A percentile compares a stretch with the other conserved stretches of the same genome.
Conservation (phyloP, 2,797 vertebrate species). For the Channallabes apus region DNA sequence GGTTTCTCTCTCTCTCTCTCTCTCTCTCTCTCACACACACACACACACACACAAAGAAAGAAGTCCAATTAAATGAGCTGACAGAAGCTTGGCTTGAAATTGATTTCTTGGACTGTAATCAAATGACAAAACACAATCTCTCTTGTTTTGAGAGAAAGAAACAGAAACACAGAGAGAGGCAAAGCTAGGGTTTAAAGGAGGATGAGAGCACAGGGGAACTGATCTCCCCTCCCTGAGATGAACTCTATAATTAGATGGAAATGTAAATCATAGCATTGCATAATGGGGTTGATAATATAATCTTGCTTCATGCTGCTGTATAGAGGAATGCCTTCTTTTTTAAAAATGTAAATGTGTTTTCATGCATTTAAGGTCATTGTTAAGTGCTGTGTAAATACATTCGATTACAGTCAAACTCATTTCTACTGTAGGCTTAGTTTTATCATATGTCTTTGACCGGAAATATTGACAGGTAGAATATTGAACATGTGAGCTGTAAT, state of each 20-base stretch:
- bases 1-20: background rate
- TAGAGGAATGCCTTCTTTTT: background rate
- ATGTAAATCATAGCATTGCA: constrained; percentile 21
- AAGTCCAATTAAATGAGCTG: constrained; percentile 44
- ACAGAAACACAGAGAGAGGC: background rate
- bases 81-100: constrained; percentile 46
- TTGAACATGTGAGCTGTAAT: background rate
- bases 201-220: background rate
- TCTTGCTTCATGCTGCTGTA: background rate
- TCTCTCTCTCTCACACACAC: background rate
- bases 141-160: background rate
- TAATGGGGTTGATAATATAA: background rate
- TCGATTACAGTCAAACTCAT: background rate
- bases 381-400: background rate
- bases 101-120: constrained; percentile 44
- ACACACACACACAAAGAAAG: background rate
- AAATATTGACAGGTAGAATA: background rate
- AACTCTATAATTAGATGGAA: constrained; percentile 19
- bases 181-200: background rate
- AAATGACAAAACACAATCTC: background rate
- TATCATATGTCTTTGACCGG: background rate
- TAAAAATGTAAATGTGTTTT: background rate
- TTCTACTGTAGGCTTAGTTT: background rate
- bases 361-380: background rate
- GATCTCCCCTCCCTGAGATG: background rate